Percentiles rank a stretch among this genome's conserved stretches.
Evolutionary conservation across 2,888 invertebrate genomes (phyloP).

Genomic region (Lycophotia porphyrea): DNA sequence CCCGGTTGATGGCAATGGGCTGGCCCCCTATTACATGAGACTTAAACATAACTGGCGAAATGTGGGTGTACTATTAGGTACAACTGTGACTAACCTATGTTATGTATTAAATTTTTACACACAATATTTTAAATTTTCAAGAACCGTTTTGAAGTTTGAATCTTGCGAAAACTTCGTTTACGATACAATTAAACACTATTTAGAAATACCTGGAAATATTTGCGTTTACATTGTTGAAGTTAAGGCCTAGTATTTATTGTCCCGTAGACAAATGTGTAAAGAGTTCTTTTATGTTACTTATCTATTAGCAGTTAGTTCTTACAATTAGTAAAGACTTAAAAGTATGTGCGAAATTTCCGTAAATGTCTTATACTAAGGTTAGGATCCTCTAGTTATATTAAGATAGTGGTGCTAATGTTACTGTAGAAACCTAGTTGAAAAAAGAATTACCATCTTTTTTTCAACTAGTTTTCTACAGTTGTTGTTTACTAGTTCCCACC

Average conservation of each 20-base stretch:
- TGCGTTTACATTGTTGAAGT: background rate
- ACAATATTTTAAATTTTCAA: no score
- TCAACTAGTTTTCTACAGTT: no score
- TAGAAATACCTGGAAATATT: background rate
- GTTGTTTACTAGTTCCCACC: no score
- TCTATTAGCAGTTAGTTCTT: conserved; percentile 1
- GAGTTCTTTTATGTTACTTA: background rate
- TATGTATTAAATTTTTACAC: no score
- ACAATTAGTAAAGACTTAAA: conserved; percentile 3
- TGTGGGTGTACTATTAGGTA: no score
- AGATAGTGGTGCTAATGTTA: conserved; percentile 1
- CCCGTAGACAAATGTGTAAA: background rate
- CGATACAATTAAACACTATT: background rate
- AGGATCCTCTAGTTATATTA: background rate
- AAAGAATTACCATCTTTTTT: no score
- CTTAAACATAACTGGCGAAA: no score
- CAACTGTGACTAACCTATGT: no score
- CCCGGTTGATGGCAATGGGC: no score
- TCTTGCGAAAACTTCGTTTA: background rate
- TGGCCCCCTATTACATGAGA: no score
- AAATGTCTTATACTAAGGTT: background rate
- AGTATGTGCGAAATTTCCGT: conserved; percentile 15
- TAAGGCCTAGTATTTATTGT: background rate
- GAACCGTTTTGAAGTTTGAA: no score
- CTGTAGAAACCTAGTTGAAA: background rate